Evolutionary conservation across 2,888 invertebrate species (phyloP).

Genomic region (Ametastegia equiseti): DNA sequence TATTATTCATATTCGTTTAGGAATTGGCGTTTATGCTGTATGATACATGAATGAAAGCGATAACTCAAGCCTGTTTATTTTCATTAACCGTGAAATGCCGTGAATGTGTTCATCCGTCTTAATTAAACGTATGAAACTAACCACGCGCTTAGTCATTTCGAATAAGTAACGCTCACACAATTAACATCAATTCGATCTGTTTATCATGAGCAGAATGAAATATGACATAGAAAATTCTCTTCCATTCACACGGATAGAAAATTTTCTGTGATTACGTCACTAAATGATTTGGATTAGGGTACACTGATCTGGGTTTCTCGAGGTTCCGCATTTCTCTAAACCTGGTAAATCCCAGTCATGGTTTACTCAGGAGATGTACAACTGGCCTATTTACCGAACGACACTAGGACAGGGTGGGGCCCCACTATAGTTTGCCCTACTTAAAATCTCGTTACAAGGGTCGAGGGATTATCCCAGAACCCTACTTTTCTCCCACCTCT

Average conservation of each 20-base stretch:
- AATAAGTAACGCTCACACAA: background rate
- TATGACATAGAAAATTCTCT: background rate
- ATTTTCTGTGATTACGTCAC: background rate
- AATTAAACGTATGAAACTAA: background rate
- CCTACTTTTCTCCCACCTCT: background rate
- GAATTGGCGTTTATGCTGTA: background rate
- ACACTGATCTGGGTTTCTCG: background rate
- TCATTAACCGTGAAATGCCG: background rate
- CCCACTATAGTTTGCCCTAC: background rate
- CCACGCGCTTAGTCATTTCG: background rate
- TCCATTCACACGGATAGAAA: background rate
- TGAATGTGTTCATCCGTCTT: background rate
- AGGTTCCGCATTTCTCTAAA: background rate
- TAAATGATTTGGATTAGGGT: background rate
- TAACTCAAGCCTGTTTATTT: background rate
- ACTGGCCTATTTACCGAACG: conserved; percentile 6
- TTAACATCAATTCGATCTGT: background rate
- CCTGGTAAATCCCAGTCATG: background rate
- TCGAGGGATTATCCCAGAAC: conserved; percentile 4
- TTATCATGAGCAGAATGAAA: background rate
- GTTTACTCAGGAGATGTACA: background rate
- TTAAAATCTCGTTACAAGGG: conserved; percentile 18
- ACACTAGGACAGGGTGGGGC: background rate
- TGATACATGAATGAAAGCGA: background rate
- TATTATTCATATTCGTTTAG: background rate